These are phyloP conservation scores for Oreochromis tanganicae DNA, from an alignment of 2,113 vertebrate genomes.

Conservation along the genomic window DNA sequence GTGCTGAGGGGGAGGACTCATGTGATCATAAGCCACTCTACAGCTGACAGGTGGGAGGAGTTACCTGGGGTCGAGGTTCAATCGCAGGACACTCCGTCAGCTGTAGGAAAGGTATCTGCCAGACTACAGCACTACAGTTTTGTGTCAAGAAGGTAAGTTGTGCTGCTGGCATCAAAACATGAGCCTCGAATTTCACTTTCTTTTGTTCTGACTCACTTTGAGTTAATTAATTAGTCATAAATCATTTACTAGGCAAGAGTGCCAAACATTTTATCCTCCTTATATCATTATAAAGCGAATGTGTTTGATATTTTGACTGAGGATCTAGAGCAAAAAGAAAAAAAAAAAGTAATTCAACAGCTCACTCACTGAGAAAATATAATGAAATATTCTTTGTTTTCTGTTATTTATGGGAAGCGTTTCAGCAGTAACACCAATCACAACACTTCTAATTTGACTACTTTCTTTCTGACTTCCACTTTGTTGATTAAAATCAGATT, in stretches of 20 bases:
- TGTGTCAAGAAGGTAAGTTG: not conserved
- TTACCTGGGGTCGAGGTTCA: slow-evolving; percentile 67
- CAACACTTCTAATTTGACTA: not conserved
- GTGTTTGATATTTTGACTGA: not conserved
- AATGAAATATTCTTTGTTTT: not conserved
- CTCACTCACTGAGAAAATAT: not conserved
- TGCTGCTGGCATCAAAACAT: not conserved
- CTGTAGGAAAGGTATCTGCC: not conserved
- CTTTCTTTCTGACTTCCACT: not conserved
- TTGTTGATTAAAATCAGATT: not conserved
- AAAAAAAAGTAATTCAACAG: not conserved
- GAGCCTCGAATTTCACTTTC: not conserved
- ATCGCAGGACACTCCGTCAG: not conserved
- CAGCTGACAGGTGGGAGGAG: slow-evolving; percentile 33
- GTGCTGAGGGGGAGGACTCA: not conserved
- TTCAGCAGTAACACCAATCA: not conserved
- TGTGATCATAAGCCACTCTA: not conserved
- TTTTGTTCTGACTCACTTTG: not conserved
- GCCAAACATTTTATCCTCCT: not conserved
- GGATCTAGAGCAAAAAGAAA: not conserved
- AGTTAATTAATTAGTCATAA: not conserved
- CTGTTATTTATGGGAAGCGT: not conserved
- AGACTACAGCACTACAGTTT: not conserved
- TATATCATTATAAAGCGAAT: fast-evolving
- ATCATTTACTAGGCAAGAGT: not conserved